Conservation (phyloP, 2,888 invertebrate genomes). For the Athalia rosae region DNA sequence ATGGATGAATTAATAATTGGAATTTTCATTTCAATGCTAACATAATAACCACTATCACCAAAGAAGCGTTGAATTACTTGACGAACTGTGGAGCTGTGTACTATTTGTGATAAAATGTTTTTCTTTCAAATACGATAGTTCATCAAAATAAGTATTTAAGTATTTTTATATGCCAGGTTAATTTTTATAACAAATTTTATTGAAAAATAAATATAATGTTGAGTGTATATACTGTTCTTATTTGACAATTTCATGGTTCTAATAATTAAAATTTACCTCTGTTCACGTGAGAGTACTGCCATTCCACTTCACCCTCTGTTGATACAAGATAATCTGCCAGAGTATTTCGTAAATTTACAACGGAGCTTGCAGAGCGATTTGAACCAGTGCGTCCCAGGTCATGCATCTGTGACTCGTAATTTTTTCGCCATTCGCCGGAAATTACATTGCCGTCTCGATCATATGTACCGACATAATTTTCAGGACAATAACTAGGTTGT, state of each 20-base stretch:
- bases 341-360: conserved; percentile 13
- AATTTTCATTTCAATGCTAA: no score
- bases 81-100: background rate
- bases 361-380: conserved; percentile 23
- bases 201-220: background rate
- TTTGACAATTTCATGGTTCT: background rate
- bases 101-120: background rate
- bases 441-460: conserved; percentile 21
- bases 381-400: conserved; percentile 22
- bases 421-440: conserved; percentile 41
- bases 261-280: conserved; percentile 22
- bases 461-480: conserved; percentile 34
- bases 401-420: background rate
- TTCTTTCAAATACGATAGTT: background rate
- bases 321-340: conserved; percentile 39
- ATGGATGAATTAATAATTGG: no score
- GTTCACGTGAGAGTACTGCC: conserved; percentile 43
- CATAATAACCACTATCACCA: no score
- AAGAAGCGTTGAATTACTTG: background rate
- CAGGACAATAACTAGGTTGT: conserved; percentile 20
- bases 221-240: background rate
- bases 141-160: background rate
- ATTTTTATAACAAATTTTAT: background rate
- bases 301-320: conserved; percentile 41
- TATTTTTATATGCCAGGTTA: background rate